A percentile compares a stretch with the other conserved stretches of the same genome.
Conservation (phyloP, 2,797 vertebrate species). For the Momotus momota region DNA sequence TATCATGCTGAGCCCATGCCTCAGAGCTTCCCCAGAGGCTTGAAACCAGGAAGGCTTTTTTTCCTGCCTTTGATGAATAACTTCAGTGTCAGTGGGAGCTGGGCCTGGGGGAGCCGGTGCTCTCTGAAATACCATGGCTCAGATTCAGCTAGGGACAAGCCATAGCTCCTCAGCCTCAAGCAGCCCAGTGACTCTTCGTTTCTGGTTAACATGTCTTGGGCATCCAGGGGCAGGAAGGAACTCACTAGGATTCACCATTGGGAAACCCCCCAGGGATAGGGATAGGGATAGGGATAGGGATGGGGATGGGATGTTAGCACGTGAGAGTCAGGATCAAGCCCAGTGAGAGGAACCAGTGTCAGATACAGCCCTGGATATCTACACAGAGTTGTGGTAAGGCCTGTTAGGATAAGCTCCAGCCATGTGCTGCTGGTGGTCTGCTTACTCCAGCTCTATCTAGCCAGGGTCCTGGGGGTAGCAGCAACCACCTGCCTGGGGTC, state of each 20-base stretch:
- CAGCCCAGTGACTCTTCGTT: neutral
- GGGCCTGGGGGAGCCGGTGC: neutral
- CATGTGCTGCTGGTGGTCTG: accelerated
- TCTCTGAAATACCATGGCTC: neutral
- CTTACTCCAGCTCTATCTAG: neutral
- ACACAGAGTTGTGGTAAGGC: neutral
- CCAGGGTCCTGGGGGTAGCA: neutral
- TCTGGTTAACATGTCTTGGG: neutral
- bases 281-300: neutral
- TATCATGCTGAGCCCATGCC: neutral
- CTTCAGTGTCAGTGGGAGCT: neutral
- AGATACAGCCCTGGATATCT: neutral
- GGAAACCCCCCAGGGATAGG: neutral
- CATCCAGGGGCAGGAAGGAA: neutral
- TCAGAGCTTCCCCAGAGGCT: neutral
- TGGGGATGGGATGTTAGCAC: accelerated
- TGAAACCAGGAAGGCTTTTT: neutral
- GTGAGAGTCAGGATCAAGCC: neutral
- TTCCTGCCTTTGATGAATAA: conserved; percentile 25
- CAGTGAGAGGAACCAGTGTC: neutral
- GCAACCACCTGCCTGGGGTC: neutral
- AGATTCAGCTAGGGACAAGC: neutral
- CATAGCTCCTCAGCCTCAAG: neutral
- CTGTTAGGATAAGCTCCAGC: neutral
- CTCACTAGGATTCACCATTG: neutral